Percentiles rank a stretch among this genome's conserved stretches.
Conservation (phyloP, 2,113 vertebrate species). For the Paraplagusia blochii region DNA sequence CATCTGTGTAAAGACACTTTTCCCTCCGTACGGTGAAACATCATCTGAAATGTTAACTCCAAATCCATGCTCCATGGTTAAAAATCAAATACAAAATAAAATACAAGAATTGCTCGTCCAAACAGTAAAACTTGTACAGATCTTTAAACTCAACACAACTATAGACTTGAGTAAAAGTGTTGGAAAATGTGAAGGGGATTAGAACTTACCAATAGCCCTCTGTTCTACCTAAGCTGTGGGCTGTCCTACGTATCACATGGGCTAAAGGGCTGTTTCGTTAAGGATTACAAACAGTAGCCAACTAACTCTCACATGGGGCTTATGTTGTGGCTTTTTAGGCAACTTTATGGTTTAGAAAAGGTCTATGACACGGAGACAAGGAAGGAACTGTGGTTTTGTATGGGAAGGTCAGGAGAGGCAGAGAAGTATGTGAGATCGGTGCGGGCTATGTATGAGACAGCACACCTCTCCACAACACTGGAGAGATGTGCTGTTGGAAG, state of each 20-base stretch:
- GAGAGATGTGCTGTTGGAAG: too few relatives aligned
- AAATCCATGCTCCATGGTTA: conserved; percentile 37
- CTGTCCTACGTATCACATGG: background rate
- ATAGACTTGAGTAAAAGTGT: background rate
- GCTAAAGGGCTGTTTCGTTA: conserved; percentile 9
- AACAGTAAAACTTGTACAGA: conserved; percentile 5
- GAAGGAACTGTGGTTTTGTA: too few relatives aligned
- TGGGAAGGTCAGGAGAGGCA: too few relatives aligned
- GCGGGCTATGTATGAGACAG: too few relatives aligned
- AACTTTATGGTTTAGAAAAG: too few relatives aligned
- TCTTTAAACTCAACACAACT: conserved; percentile 14
- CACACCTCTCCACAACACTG: too few relatives aligned
- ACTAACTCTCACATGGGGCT: conserved; percentile 4
- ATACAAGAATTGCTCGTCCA: background rate
- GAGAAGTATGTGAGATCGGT: too few relatives aligned
- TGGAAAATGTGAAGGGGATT: conserved; percentile 42
- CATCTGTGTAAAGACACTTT: conserved; percentile 63
- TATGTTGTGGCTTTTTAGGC: too few relatives aligned
- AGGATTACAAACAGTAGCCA: conserved; percentile 46
- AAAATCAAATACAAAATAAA: background rate
- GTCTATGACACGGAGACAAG: too few relatives aligned
- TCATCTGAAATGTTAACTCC: conserved; percentile 47
- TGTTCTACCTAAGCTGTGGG: conserved; percentile 17
- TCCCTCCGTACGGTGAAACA: conserved; percentile 41
- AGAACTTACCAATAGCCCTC: conserved; percentile 46